Evolutionary conservation across 2,888 invertebrate species (phyloP), one percentile per base, ranked within the genome.

Genomic region (Diachrysia chrysitis): DNA sequence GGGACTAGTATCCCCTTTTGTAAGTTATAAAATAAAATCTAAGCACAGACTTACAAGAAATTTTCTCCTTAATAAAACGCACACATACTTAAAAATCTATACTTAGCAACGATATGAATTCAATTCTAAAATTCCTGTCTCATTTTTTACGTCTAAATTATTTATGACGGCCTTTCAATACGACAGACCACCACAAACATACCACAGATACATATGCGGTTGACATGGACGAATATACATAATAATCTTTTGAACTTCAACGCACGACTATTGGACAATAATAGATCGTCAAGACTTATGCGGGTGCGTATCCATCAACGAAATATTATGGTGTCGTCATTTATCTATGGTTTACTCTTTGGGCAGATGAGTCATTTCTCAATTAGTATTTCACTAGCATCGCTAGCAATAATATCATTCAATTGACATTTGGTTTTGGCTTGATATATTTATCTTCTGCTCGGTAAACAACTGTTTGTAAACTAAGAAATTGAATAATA

Each of bases 221-320:
- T 46, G 54, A 66, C 65, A 5, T 29, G 53, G 59, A 69, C 57
- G 58, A 57, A 76, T 73, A 58, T 63, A 58, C 63, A n/a, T n/a
- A n/a, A n/a, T n/a, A n/a, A n/a, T n/a, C n/a, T 32, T 23, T 59
- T 53, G 64, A 73, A 72, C 66, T 76, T 53, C 37, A 14, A 48
- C 60, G 56, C 55, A 60, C 35, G 55, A 16, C 66, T 25, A 61
- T 66, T 63, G 60, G 51, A 48, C 32, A 21, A 46, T 46, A 69
- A 76, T 67, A 59, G 54, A 71, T 61, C 56, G 19, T 12, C 59
- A 32, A 48, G 63, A 61, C 63, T 59, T 32, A 71, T 75, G 77
- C 73, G 74, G 77, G 73, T 35, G 48, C 73, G 72, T 67, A 77
- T 72, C 61, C 21, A 62, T 72, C 67, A 77, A 67, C 53, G 25